These are phyloP conservation scores for Clarias gariepinus DNA, from an alignment of 2,113 vertebrate species.

Conservation along the genomic window DNA sequence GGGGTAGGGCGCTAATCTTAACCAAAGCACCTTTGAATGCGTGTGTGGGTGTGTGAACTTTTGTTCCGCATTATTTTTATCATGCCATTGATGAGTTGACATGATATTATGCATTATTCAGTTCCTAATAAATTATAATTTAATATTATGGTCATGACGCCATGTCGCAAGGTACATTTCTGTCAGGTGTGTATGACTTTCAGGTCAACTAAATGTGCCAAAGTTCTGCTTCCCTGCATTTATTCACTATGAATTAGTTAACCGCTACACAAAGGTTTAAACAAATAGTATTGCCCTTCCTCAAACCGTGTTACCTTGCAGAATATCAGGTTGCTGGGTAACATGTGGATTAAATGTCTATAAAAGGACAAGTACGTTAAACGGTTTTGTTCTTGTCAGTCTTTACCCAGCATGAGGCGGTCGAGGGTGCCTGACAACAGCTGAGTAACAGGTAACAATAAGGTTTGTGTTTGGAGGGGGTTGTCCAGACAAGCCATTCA, in stretches of 20 bases:
- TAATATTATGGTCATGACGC: background rate
- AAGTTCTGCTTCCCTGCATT: background rate
- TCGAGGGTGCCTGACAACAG: constrained; percentile 6
- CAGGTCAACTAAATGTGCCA: background rate
- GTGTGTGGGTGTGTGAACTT: background rate
- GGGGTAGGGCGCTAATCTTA: background rate
- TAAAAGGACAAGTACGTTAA: background rate
- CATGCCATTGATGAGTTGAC: background rate
- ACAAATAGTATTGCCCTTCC: background rate
- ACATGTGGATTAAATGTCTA: background rate
- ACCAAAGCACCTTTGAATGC: background rate
- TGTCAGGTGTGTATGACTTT: background rate
- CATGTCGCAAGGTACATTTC: background rate
- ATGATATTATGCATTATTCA: background rate
- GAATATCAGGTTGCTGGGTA: background rate
- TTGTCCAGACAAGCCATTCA: background rate
- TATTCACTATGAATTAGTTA: background rate
- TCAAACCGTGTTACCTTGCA: background rate
- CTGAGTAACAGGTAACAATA: background rate
- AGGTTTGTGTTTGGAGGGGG: background rate
- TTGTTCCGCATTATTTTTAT: background rate
- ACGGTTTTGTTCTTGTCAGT: background rate
- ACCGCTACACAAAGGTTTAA: background rate
- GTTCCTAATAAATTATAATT: background rate
- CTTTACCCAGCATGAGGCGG: background rate